These are phyloP conservation scores for Heliconius erato DNA, from an alignment of 2,888 invertebrate genomes.

Conservation along the genomic window DNA sequence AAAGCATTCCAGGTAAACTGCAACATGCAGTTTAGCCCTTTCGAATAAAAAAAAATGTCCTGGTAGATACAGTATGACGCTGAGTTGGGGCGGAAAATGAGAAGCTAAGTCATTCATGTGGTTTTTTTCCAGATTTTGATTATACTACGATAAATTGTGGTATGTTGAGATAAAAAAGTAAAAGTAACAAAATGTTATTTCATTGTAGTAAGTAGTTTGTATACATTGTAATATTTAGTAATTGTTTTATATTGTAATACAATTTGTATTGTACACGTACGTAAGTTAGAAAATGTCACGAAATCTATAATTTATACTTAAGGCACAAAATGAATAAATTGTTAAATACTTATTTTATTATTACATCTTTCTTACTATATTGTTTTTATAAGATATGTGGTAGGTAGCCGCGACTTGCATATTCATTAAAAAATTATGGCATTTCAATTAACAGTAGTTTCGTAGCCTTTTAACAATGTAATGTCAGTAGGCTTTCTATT, in stretches of 20 bases:
- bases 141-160: no score
- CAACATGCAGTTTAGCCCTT: no score
- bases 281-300: no score
- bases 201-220: not conserved
- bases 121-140: no score
- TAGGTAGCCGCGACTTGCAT: constrained; percentile 10
- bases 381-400: not conserved
- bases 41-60: no score
- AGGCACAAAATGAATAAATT: no score
- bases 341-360: no score
- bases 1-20: no score
- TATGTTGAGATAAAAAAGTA: not conserved
- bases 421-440: constrained; percentile 34
- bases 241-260: not conserved
- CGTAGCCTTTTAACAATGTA: constrained; percentile 20
- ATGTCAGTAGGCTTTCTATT: constrained; percentile 31
- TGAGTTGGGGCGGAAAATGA: not conserved
- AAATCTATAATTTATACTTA: no score
- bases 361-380: no score
- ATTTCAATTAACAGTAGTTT: constrained; percentile 29
- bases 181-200: not conserved
- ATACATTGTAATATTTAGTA: not conserved
- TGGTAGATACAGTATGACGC: no score
- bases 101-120: not conserved
- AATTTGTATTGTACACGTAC: not conserved